Conservation (phyloP, 2,888 invertebrate species). For the Emmelina monodactyla region DNA sequence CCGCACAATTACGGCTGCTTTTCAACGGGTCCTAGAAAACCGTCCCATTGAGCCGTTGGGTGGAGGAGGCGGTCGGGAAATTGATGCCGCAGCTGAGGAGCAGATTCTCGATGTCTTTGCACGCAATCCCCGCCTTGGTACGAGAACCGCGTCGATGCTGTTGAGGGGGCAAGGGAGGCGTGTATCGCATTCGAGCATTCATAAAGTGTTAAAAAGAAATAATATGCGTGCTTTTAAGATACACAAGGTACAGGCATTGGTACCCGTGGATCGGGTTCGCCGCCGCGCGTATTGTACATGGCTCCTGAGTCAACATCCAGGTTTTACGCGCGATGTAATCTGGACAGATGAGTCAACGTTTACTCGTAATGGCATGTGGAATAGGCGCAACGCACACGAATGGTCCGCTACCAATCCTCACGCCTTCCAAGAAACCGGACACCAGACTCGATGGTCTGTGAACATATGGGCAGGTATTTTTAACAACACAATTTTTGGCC, state of each 20-base stretch:
- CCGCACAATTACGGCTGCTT: not conserved
- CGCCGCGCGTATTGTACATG: slow-evolving; percentile 6
- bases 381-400: slow-evolving; percentile 8
- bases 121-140: slow-evolving; percentile 4
- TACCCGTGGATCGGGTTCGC: slow-evolving; percentile 5
- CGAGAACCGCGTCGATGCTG: slow-evolving; percentile 1
- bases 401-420: slow-evolving; percentile 8
- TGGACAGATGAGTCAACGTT: slow-evolving; percentile 13
- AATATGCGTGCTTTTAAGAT: slow-evolving; percentile 6
- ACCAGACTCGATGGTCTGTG: slow-evolving; percentile 9
- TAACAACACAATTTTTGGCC: slow-evolving; percentile 7
- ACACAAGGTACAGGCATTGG: slow-evolving; percentile 8
- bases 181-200: slow-evolving; percentile 3
- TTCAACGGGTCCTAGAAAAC: not conserved
- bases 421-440: slow-evolving; percentile 3
- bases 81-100: not conserved
- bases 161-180: not conserved
- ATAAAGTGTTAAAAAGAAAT: slow-evolving; percentile 5
- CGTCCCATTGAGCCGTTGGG: not conserved
- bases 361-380: slow-evolving; percentile 11
- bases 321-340: slow-evolving; percentile 7
- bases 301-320: slow-evolving; percentile 1
- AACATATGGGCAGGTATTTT: slow-evolving; percentile 11
- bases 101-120: not conserved
- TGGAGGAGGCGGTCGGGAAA: not conserved